phyloP scores from a whole-genome alignment of 2,888 invertebrate genomes.

The Carpatolechia fugitivella region DNA sequence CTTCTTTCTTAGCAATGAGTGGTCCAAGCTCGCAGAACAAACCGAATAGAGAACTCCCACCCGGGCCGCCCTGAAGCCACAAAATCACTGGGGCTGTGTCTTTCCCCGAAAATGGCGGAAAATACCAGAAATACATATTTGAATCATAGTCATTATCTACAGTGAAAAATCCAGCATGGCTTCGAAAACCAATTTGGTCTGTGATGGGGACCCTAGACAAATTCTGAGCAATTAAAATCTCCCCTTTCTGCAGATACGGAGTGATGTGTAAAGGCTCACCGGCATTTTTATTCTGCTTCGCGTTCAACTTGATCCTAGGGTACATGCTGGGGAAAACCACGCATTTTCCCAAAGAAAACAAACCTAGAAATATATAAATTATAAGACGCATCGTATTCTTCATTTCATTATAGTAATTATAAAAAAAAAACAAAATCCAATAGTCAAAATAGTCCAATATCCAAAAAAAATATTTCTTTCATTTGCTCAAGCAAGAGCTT shows the following conservation, averaged over 20 bases:
- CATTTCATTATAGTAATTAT: neutral
- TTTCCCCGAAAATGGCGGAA: slow-evolving; percentile 69
- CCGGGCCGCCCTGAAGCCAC: slow-evolving; percentile 81
- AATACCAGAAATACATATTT: slow-evolving; percentile 83
- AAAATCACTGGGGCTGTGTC: slow-evolving; percentile 68
- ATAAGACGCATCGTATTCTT: slow-evolving; percentile 1
- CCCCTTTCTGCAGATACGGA: slow-evolving; percentile 75
- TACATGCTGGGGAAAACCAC: slow-evolving; percentile 51
- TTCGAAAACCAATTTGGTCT: slow-evolving; percentile 58
- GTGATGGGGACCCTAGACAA: slow-evolving; percentile 56
- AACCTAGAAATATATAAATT: slow-evolving; percentile 13
- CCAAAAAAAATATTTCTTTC: no score
- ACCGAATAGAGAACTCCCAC: slow-evolving; percentile 75
- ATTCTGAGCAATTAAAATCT: slow-evolving; percentile 65
- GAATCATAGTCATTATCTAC: slow-evolving; percentile 77
- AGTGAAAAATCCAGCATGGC: slow-evolving; percentile 82
- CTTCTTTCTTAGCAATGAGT: slow-evolving; percentile 57
- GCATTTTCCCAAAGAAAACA: slow-evolving; percentile 22
- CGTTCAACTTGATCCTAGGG: slow-evolving; percentile 50
- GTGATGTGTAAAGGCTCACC: slow-evolving; percentile 78
- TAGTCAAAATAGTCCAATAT: no score
- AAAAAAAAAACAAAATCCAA: neutral
- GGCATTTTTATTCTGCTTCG: slow-evolving; percentile 33
- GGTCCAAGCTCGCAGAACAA: slow-evolving; percentile 82
- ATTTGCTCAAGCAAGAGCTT: no score